Conservation (phyloP, 30 jellyfish, hydroid and myxozoan genomes). For the Chrysaora quinquecirrha region DNA sequence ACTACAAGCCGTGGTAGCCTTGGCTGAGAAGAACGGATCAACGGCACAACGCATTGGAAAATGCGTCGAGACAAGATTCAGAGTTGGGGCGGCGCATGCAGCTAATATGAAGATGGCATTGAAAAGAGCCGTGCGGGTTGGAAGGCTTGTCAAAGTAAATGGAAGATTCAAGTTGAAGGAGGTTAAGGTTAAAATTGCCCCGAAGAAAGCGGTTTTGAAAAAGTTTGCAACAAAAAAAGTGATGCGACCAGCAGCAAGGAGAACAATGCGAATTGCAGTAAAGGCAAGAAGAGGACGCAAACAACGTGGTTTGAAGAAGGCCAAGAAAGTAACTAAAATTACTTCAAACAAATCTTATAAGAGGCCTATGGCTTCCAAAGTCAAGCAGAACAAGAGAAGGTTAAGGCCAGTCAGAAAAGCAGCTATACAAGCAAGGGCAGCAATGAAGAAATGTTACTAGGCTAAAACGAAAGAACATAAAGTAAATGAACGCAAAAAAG, state of each 20-base stretch:
- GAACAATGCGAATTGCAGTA: too few relatives aligned
- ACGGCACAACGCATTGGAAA: slow-evolving; percentile 33
- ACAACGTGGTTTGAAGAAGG: not conserved
- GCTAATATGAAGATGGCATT: slow-evolving; percentile 55
- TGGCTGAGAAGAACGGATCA: slow-evolving; percentile 53
- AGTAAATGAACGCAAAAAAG: too few relatives aligned
- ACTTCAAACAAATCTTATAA: not conserved
- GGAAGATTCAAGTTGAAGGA: slow-evolving; percentile 53
- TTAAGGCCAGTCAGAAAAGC: not conserved
- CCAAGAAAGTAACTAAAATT: not conserved
- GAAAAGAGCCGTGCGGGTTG: slow-evolving; percentile 51
- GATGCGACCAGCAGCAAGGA: too few relatives aligned
- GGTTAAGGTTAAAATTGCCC: not conserved
- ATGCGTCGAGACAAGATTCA: slow-evolving; percentile 45
- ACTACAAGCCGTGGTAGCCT: slow-evolving; percentile 53
- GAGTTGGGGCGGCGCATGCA: slow-evolving; percentile 30
- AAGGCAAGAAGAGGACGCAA: not conserved
- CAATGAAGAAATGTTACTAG: slow-evolving; percentile 19
- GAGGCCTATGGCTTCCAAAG: too few relatives aligned
- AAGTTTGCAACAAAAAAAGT: not conserved
- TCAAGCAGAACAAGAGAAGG: not conserved
- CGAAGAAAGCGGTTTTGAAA: slow-evolving; percentile 8
- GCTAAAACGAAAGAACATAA: too few relatives aligned
- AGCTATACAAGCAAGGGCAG: not conserved
- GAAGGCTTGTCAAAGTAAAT: slow-evolving; percentile 20